Base-by-base conservation (phyloP, 2,113 vertebrate genomes). In the Odobenus rosmarus region DNA sequence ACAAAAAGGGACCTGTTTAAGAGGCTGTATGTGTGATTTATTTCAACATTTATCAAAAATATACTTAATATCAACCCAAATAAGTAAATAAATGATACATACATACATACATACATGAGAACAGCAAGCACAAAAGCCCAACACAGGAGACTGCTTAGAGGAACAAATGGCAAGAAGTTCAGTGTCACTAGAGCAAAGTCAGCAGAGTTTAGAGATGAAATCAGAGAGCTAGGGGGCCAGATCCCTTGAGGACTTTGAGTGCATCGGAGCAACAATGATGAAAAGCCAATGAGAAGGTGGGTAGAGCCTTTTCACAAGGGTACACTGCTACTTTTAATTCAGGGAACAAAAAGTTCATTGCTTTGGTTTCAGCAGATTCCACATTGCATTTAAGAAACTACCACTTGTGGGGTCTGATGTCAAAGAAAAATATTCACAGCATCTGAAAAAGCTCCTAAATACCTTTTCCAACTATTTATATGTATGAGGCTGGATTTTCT, bases 351-450 rank as follows among this genome's bases (percentile, higher is more conserved):
- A 81, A 85, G 36, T 95, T 90, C 39, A 76, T 5, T 87, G 39
- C 33, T 61, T 10, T 61, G 69, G n/a, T 84, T 94, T 88, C 39
- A 82, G 49, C 39, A 82, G 49, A 95, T 51, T 86, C 67, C 26
- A 82, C 31, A 53, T 2, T 55, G 53, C 31, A 90, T 28, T 16
- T 69, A 86, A 95, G 86, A 84, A 92, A 84, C 7, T 36, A 80
- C 13, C 49, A 74, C 51, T 79, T 74, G 21, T 59, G 1, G 59
- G 9, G 42, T 71, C 31, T 71, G 62, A 87, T 39, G 53, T 93
- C 42, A 90, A 95, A 96, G 31, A 90, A 89, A 90, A 90, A 80
- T 42, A 55, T 42, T 95, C 36, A 67, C 51, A 92, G 33, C 55
- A 71, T 83, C 33, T 87, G 21, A 77, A 92, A 90, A 61, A 55